Conservation (phyloP, 2,888 invertebrate species). For the Nemotelus nigrinus region DNA sequence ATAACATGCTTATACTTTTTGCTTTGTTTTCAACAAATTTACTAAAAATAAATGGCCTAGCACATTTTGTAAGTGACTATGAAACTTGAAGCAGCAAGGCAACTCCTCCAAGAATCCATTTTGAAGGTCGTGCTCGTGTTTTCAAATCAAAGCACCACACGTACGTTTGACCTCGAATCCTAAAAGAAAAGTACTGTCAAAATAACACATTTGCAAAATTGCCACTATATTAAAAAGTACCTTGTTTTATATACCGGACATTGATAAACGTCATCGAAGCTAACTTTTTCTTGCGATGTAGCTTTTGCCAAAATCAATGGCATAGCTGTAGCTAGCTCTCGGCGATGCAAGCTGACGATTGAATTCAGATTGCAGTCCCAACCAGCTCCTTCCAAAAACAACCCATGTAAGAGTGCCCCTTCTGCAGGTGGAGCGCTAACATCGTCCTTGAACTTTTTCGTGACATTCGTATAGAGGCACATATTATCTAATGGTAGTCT, state of each 20-base stretch:
- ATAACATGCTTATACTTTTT: no score
- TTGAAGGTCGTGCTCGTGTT: constrained; percentile 86
- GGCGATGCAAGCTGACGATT: constrained; percentile 86
- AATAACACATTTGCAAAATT: not conserved
- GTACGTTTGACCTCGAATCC: constrained; percentile 87
- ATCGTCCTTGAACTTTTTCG: constrained; percentile 88
- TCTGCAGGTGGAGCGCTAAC: constrained; percentile 88
- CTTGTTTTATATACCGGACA: constrained; percentile 95
- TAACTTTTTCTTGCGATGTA: constrained; percentile 91
- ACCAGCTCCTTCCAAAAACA: constrained; percentile 94
- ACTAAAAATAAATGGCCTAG: no score
- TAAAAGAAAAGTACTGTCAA: constrained; percentile 55
- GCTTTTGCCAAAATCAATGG: constrained; percentile 91
- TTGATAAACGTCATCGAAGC: constrained; percentile 85
- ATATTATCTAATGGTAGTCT: constrained; percentile 97
- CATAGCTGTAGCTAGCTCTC: constrained; percentile 90
- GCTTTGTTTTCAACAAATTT: no score
- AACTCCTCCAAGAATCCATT: constrained; percentile 94
- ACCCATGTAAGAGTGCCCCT: constrained; percentile 89
- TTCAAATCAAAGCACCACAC: constrained; percentile 96
- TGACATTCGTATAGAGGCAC: constrained; percentile 94
- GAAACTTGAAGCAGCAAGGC: constrained; percentile 88
- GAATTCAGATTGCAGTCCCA: constrained; percentile 86
- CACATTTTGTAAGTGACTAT: constrained; percentile 48
- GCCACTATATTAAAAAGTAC: constrained; percentile 57